Conservation (phyloP, 2,888 invertebrate species). For the Dichetophora obliterata region DNA sequence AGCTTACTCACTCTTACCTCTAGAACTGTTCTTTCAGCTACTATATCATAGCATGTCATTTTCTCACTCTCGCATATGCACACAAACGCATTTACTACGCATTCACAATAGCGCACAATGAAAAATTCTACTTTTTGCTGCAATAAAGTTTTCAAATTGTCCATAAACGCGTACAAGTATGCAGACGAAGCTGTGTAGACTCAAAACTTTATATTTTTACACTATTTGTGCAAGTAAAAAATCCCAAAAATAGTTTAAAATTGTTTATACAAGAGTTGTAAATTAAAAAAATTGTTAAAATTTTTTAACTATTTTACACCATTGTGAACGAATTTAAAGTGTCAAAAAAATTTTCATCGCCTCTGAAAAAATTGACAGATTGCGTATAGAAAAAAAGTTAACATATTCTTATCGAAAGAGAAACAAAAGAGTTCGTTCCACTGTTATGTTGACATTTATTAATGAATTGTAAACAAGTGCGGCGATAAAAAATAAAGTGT, state of each 20-base stretch:
- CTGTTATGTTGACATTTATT: slow-evolving; percentile 13
- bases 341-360: slow-evolving; percentile 11
- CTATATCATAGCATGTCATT: not conserved
- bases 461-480: slow-evolving; percentile 12
- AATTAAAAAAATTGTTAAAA: not conserved
- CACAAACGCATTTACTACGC: not conserved
- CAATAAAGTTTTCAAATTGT: slow-evolving; percentile 45
- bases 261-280: not conserved
- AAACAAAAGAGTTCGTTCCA: not conserved
- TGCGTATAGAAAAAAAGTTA: not conserved
- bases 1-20: no score
- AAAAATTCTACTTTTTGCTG: slow-evolving; percentile 39
- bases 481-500: not conserved
- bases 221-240: not conserved
- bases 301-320: slow-evolving; percentile 15
- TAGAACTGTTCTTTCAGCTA: no score
- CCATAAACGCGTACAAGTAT: slow-evolving; percentile 41
- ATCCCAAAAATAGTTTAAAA: not conserved
- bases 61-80: slow-evolving; percentile 1
- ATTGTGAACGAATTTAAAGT: slow-evolving; percentile 35
- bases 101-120: slow-evolving; percentile 33
- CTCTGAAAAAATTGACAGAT: slow-evolving; percentile 28
- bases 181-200: slow-evolving; percentile 22
- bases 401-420: not conserved
- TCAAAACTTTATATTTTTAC: not conserved